Evolutionary conservation across 64 coral and sea anemone genomes (phyloP).

Genomic region (Montipora foliosa): DNA sequence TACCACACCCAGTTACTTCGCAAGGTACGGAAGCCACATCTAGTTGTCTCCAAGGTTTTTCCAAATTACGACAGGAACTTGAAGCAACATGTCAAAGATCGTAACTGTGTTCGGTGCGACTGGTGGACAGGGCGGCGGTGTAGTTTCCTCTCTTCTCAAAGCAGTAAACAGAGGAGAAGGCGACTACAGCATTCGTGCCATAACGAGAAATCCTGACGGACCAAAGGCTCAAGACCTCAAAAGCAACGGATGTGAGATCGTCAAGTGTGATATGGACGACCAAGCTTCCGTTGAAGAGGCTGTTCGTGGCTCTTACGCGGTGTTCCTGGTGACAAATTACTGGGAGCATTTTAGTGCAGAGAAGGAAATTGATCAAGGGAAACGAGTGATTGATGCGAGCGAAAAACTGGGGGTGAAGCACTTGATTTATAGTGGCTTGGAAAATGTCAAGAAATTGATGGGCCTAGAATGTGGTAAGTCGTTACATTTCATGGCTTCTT

Average conservation of each 20-base stretch:
- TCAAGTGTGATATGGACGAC: slow-evolving; percentile 57
- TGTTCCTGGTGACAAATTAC: slow-evolving; percentile 84
- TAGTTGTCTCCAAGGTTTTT: background rate
- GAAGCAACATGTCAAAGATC: slow-evolving; percentile 32
- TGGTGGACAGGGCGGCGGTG: slow-evolving; percentile 67
- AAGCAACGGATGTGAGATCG: slow-evolving; percentile 67
- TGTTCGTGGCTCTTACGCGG: slow-evolving; percentile 68
- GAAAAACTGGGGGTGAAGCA: slow-evolving; percentile 74
- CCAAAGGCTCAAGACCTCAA: slow-evolving; percentile 61
- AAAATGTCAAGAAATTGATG: slow-evolving; percentile 69
- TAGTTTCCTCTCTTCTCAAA: slow-evolving; percentile 58
- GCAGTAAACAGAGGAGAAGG: background rate
- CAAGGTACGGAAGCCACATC: background rate
- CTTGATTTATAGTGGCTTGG: slow-evolving; percentile 85
- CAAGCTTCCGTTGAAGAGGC: slow-evolving; percentile 50
- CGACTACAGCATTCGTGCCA: slow-evolving; percentile 54
- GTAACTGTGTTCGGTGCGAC: slow-evolving; percentile 84
- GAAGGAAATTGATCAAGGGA: slow-evolving; percentile 78
- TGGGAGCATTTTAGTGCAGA: slow-evolving; percentile 71
- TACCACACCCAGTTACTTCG: background rate
- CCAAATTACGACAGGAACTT: background rate
- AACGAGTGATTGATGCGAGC: slow-evolving; percentile 71
- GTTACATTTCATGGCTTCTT: background rate
- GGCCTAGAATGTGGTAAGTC: slow-evolving; percentile 78
- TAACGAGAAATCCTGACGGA: slow-evolving; percentile 59